These are phyloP conservation scores for Sebastes fasciatus DNA, from an alignment of 2,113 vertebrate genomes.

Conservation along the genomic window DNA sequence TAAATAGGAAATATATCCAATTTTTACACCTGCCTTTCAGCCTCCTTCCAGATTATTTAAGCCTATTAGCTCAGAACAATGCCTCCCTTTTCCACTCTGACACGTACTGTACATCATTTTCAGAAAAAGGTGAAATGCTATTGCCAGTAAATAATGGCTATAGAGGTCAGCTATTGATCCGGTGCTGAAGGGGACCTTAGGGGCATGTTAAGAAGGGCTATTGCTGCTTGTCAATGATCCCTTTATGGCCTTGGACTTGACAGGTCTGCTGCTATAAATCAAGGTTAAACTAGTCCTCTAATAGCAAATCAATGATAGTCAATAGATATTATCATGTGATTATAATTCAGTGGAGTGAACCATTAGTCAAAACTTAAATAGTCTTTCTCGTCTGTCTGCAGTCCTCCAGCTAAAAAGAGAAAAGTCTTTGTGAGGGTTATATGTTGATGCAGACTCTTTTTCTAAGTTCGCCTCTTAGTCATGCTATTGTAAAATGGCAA, in stretches of 20 bases:
- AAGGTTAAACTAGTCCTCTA: constrained; percentile 80
- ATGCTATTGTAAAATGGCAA: constrained; percentile 53
- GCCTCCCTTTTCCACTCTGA: constrained; percentile 29
- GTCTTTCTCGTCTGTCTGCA: neutral
- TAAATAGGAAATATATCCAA: neutral
- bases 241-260: constrained; percentile 77
- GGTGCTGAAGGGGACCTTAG: constrained; percentile 71
- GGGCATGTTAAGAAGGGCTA: constrained; percentile 77
- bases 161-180: constrained; percentile 83
- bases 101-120: constrained; percentile 72
- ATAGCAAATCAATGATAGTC: constrained; percentile 79
- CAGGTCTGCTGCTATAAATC: constrained; percentile 67
- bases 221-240: constrained; percentile 81
- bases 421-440: constrained; percentile 3
- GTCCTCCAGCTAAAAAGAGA: neutral
- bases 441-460: constrained; percentile 27
- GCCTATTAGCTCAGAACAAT: constrained; percentile 56
- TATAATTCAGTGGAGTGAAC: constrained; percentile 70
- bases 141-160: constrained; percentile 73
- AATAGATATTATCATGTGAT: constrained; percentile 80
- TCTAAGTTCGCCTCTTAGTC: constrained; percentile 36
- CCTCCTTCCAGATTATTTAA: constrained; percentile 2
- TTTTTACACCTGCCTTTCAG: constrained; percentile 12
- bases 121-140: constrained; percentile 64
- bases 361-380: constrained; percentile 71